phyloP scores from a whole-genome alignment of 35 echinoderm and acorn worm genomes.

The Heliocidaris tuberculata region DNA sequence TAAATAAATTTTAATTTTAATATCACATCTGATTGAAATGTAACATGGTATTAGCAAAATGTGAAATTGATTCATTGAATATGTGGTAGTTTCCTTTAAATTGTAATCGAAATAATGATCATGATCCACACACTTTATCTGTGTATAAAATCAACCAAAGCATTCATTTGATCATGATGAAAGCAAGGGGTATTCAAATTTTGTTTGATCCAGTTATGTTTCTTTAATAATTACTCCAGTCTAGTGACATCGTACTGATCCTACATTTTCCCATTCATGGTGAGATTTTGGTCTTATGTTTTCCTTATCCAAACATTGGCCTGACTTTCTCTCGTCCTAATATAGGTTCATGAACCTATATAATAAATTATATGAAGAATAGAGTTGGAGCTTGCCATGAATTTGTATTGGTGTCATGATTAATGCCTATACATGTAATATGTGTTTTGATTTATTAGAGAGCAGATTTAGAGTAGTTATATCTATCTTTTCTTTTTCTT shows the following conservation, averaged over 20 bases:
- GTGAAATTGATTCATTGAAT: no score
- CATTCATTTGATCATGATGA: background rate
- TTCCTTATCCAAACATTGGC: background rate
- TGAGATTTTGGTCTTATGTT: no score
- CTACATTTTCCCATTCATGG: no score
- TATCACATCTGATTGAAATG: no score
- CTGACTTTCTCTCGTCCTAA: background rate
- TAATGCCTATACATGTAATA: background rate
- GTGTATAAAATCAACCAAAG: background rate
- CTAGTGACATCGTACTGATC: no score
- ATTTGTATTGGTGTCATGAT: background rate
- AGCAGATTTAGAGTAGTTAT: background rate
- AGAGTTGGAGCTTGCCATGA: background rate
- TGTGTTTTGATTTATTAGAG: background rate
- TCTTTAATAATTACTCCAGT: no score
- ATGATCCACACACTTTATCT: no score
- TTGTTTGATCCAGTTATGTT: no score
- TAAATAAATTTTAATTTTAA: no score
- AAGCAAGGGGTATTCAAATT: background rate
- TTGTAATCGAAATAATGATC: no score
- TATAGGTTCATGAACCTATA: background rate
- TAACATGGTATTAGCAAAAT: no score
- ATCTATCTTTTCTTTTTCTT: background rate
- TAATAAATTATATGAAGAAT: background rate
- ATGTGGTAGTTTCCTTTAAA: no score